These are phyloP conservation scores for Dusona sp. DNA, from an alignment of 2,888 invertebrate species.

Conservation along the genomic window DNA sequence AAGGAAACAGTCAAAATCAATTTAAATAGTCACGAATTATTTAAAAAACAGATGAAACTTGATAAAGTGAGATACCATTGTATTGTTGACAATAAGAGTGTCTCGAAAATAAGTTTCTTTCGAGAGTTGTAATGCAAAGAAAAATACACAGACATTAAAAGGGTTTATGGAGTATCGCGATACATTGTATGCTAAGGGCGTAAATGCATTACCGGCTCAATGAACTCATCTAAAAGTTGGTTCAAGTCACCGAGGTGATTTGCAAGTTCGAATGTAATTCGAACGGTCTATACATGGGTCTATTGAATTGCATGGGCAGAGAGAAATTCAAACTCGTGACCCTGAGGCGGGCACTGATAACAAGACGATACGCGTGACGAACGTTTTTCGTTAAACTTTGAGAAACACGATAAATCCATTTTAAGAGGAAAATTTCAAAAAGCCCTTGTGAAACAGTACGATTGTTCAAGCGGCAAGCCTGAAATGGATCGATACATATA, in stretches of 20 bases:
- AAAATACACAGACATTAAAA: not conserved
- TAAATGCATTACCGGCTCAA: not conserved
- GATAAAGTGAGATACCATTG: too few species aligned
- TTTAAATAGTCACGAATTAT: too few species aligned
- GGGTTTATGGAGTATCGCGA: not conserved
- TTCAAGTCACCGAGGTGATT: conserved; percentile 73
- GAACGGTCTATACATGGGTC: not conserved
- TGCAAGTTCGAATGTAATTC: conserved; percentile 61
- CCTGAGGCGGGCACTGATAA: conserved; percentile 16
- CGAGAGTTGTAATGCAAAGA: not conserved
- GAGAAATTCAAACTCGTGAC: conserved; percentile 18
- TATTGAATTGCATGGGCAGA: conserved; percentile 9
- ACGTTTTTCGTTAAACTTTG: conserved; percentile 62
- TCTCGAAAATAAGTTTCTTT: not conserved
- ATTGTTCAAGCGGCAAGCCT: not conserved
- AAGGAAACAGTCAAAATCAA: too few species aligned
- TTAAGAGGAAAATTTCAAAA: conserved; percentile 29
- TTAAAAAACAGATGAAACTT: too few species aligned
- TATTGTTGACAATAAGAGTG: too few species aligned
- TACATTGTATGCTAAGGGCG: not conserved
- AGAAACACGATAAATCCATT: conserved; percentile 67
- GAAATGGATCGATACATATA: not conserved
- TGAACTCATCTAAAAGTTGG: conserved; percentile 72
- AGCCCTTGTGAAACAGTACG: not conserved
- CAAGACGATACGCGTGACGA: conserved; percentile 6